Percentiles rank a stretch among this genome's conserved stretches.
These are phyloP conservation scores for Parazoanthus swiftii DNA, from an alignment of 92 coral and sea anemone genomes.

Conservation along the genomic window DNA sequence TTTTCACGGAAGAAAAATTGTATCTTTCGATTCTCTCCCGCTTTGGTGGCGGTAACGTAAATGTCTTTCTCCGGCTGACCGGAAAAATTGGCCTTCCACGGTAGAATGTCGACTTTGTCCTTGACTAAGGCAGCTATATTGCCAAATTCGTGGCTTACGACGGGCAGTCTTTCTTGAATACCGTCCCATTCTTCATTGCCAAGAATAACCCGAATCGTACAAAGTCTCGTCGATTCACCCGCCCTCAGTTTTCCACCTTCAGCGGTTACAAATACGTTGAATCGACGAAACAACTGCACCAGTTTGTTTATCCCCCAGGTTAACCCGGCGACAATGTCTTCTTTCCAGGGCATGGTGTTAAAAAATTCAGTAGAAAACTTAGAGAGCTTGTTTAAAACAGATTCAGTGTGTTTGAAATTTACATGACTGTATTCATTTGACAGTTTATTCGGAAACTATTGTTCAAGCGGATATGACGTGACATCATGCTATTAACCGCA, in stretches of 20 bases:
- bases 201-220: neutral
- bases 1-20: neutral
- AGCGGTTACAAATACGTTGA: neutral
- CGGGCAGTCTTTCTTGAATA: conserved; percentile 13
- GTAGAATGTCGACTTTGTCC: conserved; percentile 1
- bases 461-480: too few species aligned
- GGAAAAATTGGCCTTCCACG: neutral
- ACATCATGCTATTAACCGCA: too few species aligned
- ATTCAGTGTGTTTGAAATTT: too few species aligned
- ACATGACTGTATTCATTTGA: too few species aligned
- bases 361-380: too few species aligned
- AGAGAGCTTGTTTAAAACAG: too few species aligned
- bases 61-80: neutral
- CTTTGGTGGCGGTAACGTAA: conserved; percentile 14
- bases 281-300: conserved; percentile 10
- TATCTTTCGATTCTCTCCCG: neutral
- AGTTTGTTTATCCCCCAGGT: conserved; percentile 12
- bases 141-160: neutral
- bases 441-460: too few species aligned
- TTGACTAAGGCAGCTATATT: neutral
- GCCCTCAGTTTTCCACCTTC: neutral
- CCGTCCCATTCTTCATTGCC: neutral
- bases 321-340: neutral
- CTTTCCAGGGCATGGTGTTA: neutral
- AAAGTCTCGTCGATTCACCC: neutral